These are phyloP conservation scores for Xiphorhynchus erythropygius DNA, from an alignment of 2,797 vertebrate genomes.

Conservation along the genomic window DNA sequence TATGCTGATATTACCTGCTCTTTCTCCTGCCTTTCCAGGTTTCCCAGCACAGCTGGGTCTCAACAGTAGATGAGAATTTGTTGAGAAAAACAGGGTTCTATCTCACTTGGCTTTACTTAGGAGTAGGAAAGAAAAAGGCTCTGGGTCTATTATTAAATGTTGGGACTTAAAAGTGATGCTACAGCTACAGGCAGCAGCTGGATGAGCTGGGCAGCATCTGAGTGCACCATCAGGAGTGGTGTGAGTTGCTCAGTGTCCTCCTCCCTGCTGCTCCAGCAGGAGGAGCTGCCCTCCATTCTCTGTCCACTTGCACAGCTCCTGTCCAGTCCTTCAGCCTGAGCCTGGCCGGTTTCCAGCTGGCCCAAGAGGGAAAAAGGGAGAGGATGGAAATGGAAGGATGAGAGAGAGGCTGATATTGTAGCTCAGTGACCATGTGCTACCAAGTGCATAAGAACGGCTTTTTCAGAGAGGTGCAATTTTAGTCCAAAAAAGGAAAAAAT, in stretches of 20 bases:
- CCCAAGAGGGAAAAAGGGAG: neutral
- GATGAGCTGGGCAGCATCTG: neutral
- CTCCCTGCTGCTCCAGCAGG: neutral
- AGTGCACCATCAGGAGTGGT: neutral
- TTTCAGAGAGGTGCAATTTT: neutral
- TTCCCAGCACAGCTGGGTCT: slow-evolving; percentile 2
- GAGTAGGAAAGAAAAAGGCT: neutral
- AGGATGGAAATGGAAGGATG: neutral
- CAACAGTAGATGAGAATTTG: neutral
- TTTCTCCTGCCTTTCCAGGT: neutral
- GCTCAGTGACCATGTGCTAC: fast-evolving
- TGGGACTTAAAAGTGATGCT: neutral
- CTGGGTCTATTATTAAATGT: neutral
- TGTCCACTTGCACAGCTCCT: neutral
- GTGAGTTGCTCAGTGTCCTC: neutral
- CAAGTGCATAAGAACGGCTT: fast-evolving
- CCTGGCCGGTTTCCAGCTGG: neutral
- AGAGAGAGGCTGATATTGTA: neutral
- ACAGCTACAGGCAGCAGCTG: neutral
- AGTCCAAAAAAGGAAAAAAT: neutral
- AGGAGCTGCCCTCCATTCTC: neutral
- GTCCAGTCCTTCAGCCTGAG: neutral
- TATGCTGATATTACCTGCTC: neutral
- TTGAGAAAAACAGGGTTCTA: neutral
- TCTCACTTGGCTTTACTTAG: neutral